These are phyloP conservation scores for Drosophila aldrichi DNA, from an alignment of 2,888 invertebrate species.

Conservation along the genomic window DNA sequence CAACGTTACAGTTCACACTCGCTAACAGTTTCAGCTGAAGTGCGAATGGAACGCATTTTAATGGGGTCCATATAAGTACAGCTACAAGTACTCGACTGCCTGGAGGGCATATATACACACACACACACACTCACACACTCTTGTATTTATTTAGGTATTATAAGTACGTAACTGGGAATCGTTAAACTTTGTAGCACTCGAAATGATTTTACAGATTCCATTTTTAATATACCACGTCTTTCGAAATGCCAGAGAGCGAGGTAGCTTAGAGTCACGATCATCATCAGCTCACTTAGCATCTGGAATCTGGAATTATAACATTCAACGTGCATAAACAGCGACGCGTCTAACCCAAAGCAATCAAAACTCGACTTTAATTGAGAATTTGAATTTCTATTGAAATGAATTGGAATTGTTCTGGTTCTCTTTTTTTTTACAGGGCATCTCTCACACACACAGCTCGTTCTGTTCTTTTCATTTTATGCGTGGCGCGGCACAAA, in stretches of 20 bases:
- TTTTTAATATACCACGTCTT: slow-evolving; percentile 25
- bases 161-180: slow-evolving; percentile 56
- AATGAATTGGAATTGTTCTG: not conserved
- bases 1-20: slow-evolving; percentile 68
- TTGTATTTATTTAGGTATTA: slow-evolving; percentile 46
- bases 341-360: not conserved
- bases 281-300: not conserved
- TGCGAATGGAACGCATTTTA: slow-evolving; percentile 26
- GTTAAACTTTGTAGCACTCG: slow-evolving; percentile 64
- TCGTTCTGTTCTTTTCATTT: slow-evolving; percentile 11
- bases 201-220: slow-evolving; percentile 56
- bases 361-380: slow-evolving; percentile 1
- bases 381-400: not conserved
- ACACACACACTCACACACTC: not conserved
- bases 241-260: not conserved
- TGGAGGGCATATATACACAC: slow-evolving; percentile 15
- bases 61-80: slow-evolving; percentile 50
- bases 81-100: slow-evolving; percentile 34
- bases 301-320: not conserved
- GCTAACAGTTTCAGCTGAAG: slow-evolving; percentile 23
- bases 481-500: slow-evolving; percentile 52
- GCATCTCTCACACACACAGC: not conserved
- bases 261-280: slow-evolving; percentile 2
- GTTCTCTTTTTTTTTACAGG: slow-evolving; percentile 4
- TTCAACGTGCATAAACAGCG: not conserved